Conservation (phyloP, 2,888 invertebrate species). For the Odontothrips loti region DNA sequence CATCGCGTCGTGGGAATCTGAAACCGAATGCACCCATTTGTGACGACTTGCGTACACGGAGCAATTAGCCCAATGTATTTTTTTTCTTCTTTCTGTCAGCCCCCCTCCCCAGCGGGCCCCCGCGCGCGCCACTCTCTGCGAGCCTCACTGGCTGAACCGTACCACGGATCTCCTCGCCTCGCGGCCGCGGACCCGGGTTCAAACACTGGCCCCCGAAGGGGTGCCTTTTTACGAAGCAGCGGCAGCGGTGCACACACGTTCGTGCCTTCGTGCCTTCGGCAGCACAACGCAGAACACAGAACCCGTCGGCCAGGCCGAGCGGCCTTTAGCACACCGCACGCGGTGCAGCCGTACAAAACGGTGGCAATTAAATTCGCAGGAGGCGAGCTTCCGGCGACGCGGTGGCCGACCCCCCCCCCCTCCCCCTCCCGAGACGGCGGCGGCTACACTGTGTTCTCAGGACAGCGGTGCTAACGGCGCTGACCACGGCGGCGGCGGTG, state of each 20-base stretch:
- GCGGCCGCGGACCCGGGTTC: too few species aligned
- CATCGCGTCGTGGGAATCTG: too few species aligned
- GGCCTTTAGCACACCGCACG: neutral
- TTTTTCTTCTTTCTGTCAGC: conserved; percentile 6
- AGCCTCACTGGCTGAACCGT: too few species aligned
- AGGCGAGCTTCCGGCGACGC: conserved; percentile 7
- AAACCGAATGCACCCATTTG: neutral
- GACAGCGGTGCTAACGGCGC: conserved; percentile 21
- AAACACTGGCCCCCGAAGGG: too few species aligned
- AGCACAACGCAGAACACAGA: neutral
- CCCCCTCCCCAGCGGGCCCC: too few species aligned
- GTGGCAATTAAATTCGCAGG: conserved; percentile 20
- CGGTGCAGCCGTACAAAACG: conserved; percentile 14
- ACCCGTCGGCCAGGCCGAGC: conserved; percentile 34
- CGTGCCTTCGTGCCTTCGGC: too few species aligned
- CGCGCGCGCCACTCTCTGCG: too few species aligned
- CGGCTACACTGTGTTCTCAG: conserved; percentile 17
- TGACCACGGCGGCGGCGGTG: neutral
- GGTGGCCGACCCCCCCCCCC: conserved; percentile 28
- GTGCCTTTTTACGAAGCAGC: too few species aligned
- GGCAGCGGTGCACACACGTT: too few species aligned
- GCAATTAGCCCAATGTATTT: neutral
- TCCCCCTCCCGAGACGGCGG: conserved; percentile 33
- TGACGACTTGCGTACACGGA: conserved; percentile 6
- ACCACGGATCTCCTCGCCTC: too few species aligned